Evolutionary conservation across 1,140 invertebrate species (phyloP).

Genomic region (Drosophila asahinai): DNA sequence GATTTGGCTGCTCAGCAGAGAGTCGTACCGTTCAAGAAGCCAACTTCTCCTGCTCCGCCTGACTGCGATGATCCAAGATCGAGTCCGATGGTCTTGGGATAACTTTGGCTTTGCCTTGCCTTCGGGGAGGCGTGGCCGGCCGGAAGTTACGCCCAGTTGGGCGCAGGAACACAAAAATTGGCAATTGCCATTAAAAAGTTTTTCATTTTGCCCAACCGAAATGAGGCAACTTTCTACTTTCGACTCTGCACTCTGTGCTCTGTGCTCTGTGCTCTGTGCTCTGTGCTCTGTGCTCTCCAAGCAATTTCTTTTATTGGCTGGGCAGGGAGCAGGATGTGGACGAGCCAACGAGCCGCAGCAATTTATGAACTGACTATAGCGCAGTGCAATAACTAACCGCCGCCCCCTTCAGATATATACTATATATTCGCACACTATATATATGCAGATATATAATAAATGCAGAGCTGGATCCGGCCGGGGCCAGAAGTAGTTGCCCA

Average conservation of each 20-base stretch:
- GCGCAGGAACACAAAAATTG: conserved; percentile 3
- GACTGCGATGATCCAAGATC: conserved; percentile 22
- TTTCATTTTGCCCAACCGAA: conserved; percentile 50
- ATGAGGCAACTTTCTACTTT: conserved; percentile 40
- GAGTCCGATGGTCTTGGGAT: conserved; percentile 30
- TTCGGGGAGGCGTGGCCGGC: conserved; percentile 23
- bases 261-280: not conserved
- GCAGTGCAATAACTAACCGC: conserved; percentile 47
- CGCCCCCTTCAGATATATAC: conserved; percentile 37
- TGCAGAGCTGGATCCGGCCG: conserved; percentile 41
- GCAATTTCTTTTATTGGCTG: conserved; percentile 54
- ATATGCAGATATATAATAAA: conserved; percentile 37
- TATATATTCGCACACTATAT: conserved; percentile 35
- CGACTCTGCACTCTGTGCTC: not conserved
- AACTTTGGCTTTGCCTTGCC: conserved; percentile 18
- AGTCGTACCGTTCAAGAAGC: too few species aligned
- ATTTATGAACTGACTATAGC: conserved; percentile 81
- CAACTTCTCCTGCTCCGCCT: not conserved
- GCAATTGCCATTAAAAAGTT: conserved; percentile 69
- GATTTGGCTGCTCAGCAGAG: not conserved
- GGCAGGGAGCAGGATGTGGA: conserved; percentile 24
- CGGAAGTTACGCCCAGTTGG: conserved; percentile 11
- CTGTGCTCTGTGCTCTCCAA: conserved; percentile 6
- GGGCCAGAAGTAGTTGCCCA: conserved; percentile 78
- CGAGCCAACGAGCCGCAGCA: conserved; percentile 62